Base-by-base conservation (phyloP, 2,797 vertebrate genomes). In the Siniperca obscura region DNA sequence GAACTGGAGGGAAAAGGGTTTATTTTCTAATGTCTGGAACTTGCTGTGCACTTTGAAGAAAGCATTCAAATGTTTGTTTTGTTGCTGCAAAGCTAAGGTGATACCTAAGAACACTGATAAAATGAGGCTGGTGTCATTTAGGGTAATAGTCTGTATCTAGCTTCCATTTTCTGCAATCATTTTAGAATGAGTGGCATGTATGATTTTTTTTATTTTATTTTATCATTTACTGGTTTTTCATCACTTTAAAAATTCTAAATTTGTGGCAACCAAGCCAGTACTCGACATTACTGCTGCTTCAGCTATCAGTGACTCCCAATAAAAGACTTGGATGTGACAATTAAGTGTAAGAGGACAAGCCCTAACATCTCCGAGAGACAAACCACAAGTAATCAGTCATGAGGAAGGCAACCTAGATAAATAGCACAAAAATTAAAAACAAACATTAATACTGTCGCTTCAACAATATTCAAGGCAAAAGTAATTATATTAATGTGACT, bases 31-130 rank as follows among this genome's bases (percentile, higher is more conserved):
- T 53, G 46, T 64, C 44, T 84, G 67, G 36, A 78, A 79, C 30
- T 78, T 68, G 56, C 61, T 80, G 44, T 67, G 65, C 52, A 38
- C 60, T 52, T 3, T 27, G 21, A 34, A 71, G 50, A 36, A 36
- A 81, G 53, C 5, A 46, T 56, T 61, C 13, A 48, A 38, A 77
- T 76, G 66, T 80, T 86, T 81, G 46, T 66, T 72, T 69, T 74
- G 19, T 30, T 68, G 57, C 30, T 68, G 46, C 64, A 80, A 21
- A 74, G 44, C 30, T 27, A 21, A 19, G 6, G 17, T 5, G 34
- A 76, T 25, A 67, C 53, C 25, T 22, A 62, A 25, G 14, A 42
- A 9, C 16, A 67, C 59, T 21, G 21, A 73, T n/a, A 78, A 22
- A 30, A 62, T 42, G 38, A 17, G 27, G 27, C 38, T 27, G 50